Evolutionary conservation across 2,797 vertebrate species (phyloP), one percentile per base, ranked within the genome.

Genomic region (Craterocephalus amniculus): DNA sequence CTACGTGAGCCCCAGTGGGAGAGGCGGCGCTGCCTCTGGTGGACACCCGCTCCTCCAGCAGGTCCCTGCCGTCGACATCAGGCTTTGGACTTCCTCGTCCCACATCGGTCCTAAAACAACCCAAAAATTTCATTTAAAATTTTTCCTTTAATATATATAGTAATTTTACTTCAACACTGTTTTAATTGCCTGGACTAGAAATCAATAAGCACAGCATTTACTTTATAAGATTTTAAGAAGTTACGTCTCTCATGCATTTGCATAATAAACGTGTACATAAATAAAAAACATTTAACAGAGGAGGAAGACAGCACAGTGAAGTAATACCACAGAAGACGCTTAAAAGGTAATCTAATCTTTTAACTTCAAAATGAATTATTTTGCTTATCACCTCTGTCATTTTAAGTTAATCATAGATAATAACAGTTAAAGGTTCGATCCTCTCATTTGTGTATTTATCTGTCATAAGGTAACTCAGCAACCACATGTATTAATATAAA

Each of bases 1-100:
- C 98, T 71, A 99, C 98, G 63, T 99, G 98, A 61, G 96, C 95
- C 83, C 97, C 98, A 7, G 94, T 96, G 0, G 97, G 97, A 72
- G 97, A 99, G 75, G 96, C 95, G 78, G 96, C 95, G 58, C 94
- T 96, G 75, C 95, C 94, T 92, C 97, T 91, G 20, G 97, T 95
- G 29, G 96, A 96, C 91, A 99, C 95, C 45, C 96, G 96, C 78
- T 98, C 97, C 85, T 96, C 97, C 32, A 93, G 94, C 75, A 85
- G 87, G 52, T 91, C 90, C 78, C 86, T 87, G 81, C 84, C 80
- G 82, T 98, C 97, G 68, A 95, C 86, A 34, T 99, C 98, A 27
- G 95, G 95, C 89, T 98, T 97, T 43, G 97, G 97, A 78, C 98
- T 99, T 85, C 96, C 97, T 70, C 97, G 92, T 68, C 97, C 97